Conservation (phyloP, 2,113 vertebrate species). For the Poeciliopsis retropinna region DNA sequence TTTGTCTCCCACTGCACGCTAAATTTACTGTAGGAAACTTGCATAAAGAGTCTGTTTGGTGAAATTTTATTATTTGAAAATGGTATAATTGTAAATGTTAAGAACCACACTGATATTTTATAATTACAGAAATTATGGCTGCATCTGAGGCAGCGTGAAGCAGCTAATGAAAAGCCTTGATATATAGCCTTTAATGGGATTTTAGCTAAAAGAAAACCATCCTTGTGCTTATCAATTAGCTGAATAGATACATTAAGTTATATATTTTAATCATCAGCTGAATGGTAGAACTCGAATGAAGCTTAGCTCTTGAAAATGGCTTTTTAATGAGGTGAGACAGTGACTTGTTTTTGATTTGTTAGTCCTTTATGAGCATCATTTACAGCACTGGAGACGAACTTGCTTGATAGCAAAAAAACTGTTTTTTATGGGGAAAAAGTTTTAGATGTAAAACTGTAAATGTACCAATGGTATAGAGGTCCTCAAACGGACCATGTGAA, state of each 20-base stretch:
- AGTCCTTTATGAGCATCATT: conserved; percentile 48
- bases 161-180: conserved; percentile 65
- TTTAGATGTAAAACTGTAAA: conserved; percentile 48
- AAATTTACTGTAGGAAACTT: no score
- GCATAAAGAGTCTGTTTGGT: not conserved
- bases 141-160: conserved; percentile 36
- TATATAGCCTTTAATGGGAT: conserved; percentile 66
- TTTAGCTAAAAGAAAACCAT: conserved; percentile 60
- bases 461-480: conserved; percentile 42
- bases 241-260: conserved; percentile 78
- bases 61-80: not conserved
- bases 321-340: conserved; percentile 78
- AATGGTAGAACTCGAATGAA: conserved; percentile 74
- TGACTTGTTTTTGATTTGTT: conserved; percentile 67
- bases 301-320: conserved; percentile 74
- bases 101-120: conserved; percentile 21
- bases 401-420: conserved; percentile 30
- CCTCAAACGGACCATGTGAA: conserved; percentile 12
- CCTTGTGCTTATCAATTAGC: conserved; percentile 74
- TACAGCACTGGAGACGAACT: conserved; percentile 39
- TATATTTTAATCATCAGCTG: conserved; percentile 79
- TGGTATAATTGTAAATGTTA: not conserved
- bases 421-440: not conserved
- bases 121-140: conserved; percentile 50
- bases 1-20: no score